A percentile compares a stretch with the other conserved stretches of the same genome.
Evolutionary conservation across 2,113 vertebrate species (phyloP).

Genomic region (Columbina picui): DNA sequence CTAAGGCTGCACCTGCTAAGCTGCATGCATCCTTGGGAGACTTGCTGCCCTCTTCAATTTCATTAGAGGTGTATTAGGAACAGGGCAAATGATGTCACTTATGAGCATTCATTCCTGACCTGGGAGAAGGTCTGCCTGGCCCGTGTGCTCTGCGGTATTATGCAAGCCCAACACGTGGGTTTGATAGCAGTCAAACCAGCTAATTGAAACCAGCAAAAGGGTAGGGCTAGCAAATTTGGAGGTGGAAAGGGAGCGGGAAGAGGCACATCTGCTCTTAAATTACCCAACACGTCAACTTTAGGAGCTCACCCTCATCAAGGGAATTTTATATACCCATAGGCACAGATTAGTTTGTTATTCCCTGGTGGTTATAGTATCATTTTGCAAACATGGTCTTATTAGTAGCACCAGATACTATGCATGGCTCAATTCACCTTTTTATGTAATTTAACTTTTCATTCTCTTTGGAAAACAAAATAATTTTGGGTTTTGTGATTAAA

Average conservation of each 20-base stretch:
- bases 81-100: neutral
- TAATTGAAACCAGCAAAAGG: constrained; percentile 41
- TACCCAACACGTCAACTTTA: constrained; percentile 27
- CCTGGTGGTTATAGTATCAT: neutral
- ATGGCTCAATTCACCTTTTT: neutral
- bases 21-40: neutral
- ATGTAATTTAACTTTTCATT: neutral
- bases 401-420: neutral
- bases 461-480: neutral
- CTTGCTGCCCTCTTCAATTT: neutral
- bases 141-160: neutral
- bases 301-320: neutral
- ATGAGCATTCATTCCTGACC: neutral
- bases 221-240: constrained; percentile 41
- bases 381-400: neutral
- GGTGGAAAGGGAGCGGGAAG: neutral
- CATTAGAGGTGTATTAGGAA: neutral
- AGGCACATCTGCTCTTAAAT: constrained; percentile 51
- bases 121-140: neutral
- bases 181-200: constrained; percentile 31
- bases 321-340: neutral
- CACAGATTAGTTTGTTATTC: neutral
- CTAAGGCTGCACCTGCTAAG: constrained; percentile 21
- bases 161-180: neutral
- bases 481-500: neutral